Percentiles rank a stretch among this genome's conserved stretches.
These are phyloP conservation scores for Caenorhabditis sulstoni DNA, from an alignment of 2,888 invertebrate genomes.

Conservation along the genomic window DNA sequence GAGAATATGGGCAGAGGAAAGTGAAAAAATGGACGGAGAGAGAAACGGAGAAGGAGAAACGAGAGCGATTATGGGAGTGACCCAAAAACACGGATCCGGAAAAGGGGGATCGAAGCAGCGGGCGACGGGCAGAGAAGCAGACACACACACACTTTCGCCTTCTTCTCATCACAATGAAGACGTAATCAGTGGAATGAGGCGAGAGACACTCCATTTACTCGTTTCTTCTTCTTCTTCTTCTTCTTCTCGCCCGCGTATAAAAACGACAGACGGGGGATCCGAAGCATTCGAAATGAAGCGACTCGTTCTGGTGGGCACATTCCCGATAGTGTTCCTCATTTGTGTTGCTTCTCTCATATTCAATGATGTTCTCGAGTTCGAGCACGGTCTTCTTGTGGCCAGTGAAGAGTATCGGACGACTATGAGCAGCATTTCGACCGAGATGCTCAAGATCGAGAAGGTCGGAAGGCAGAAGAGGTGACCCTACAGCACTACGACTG, in stretches of 20 bases:
- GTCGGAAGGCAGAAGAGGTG: slow-evolving; percentile 7
- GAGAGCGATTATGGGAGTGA: slow-evolving; percentile 52
- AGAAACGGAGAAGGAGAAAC: slow-evolving; percentile 26
- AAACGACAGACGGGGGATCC: not conserved
- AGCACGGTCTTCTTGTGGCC: not conserved
- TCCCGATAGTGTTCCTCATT: slow-evolving; percentile 2
- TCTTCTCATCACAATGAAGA: not conserved
- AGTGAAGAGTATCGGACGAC: slow-evolving; percentile 12
- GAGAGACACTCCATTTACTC: slow-evolving; percentile 42
- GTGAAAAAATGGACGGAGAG: slow-evolving; percentile 6
- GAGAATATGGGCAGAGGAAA: slow-evolving; percentile 9
- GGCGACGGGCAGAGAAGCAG: slow-evolving; percentile 5
- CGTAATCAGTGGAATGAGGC: too few species aligned
- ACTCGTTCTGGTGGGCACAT: not conserved
- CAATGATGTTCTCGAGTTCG: slow-evolving; percentile 10
- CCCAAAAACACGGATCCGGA: slow-evolving; percentile 49
- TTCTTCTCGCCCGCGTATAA: too few species aligned
- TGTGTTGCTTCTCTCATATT: not conserved
- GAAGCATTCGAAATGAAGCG: slow-evolving; percentile 12
- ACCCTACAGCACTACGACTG: too few species aligned
- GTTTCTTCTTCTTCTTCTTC: too few species aligned
- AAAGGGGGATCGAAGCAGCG: not conserved
- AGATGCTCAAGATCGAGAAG: not conserved
- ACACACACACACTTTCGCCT: too few species aligned
- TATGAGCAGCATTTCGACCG: slow-evolving; percentile 3